Conservation (phyloP, 2,888 invertebrate genomes). For the Cremastinae sp. region DNA sequence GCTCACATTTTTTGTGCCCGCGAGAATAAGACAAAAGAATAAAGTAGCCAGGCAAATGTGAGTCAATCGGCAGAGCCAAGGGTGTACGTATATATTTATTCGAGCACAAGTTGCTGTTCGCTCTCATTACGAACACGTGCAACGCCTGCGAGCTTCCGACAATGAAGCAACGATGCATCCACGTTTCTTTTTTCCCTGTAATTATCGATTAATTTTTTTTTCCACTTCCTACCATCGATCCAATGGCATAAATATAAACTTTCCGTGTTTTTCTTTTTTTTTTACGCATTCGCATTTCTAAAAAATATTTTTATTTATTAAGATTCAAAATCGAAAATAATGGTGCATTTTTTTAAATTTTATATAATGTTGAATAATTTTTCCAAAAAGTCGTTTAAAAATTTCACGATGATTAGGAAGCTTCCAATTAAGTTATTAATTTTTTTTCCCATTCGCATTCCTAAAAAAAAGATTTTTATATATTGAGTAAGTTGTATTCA, state of each 20-base stretch:
- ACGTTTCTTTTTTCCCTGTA: neutral
- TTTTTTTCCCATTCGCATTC: no score
- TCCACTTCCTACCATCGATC: no score
- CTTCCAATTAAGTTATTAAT: no score
- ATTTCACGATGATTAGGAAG: neutral
- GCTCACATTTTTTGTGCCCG: neutral
- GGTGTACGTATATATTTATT: neutral
- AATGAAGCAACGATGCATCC: neutral
- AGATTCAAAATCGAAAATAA: no score
- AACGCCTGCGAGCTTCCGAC: neutral
- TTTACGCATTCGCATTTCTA: no score
- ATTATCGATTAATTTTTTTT: neutral
- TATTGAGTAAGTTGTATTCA: no score
- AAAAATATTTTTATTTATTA: no score
- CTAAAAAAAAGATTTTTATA: no score
- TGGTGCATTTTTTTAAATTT: no score
- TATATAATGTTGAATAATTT: no score
- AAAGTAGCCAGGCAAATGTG: neutral
- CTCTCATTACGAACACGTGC: neutral
- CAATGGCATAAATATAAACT: neutral
- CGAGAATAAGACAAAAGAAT: slow-evolving; percentile 1
- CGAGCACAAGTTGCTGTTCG: neutral
- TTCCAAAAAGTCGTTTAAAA: neutral
- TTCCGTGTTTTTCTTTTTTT: neutral
- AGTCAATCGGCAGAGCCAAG: neutral